Conservation (phyloP, 2,797 vertebrate species). For the Epinephelus awoara region DNA sequence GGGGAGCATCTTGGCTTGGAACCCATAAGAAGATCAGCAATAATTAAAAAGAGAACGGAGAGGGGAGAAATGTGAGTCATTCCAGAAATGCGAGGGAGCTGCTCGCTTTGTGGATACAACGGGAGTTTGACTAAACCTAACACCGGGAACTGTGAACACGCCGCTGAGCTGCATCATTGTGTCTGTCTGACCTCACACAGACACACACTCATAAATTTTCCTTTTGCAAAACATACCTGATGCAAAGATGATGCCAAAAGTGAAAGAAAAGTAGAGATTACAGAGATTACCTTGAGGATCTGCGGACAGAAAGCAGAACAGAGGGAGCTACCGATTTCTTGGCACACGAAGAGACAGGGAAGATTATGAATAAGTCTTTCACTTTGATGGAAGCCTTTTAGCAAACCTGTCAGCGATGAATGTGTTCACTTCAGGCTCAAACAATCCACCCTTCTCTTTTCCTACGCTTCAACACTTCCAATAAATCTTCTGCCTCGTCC, state of each 20-base stretch:
- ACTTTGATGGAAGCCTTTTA: slow-evolving; percentile 71
- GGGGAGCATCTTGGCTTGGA: slow-evolving; percentile 55
- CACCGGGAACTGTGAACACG: slow-evolving; percentile 66
- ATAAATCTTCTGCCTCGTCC: slow-evolving; percentile 38
- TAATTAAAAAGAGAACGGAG: slow-evolving; percentile 68
- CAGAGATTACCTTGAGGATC: slow-evolving; percentile 29
- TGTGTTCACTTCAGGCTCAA: slow-evolving; percentile 52
- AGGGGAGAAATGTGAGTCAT: slow-evolving; percentile 87
- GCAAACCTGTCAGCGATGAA: slow-evolving; percentile 67
- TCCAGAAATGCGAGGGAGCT: slow-evolving; percentile 89
- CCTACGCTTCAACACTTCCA: slow-evolving; percentile 13
- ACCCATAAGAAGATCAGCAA: slow-evolving; percentile 64
- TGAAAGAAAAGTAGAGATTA: slow-evolving; percentile 11
- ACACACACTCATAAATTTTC: slow-evolving; percentile 27
- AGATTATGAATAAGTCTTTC: slow-evolving; percentile 68
- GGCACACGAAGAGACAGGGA: slow-evolving; percentile 44
- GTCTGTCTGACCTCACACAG: slow-evolving; percentile 47
- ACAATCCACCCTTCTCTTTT: slow-evolving; percentile 27
- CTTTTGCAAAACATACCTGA: slow-evolving; percentile 42
- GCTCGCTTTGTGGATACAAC: slow-evolving; percentile 75
- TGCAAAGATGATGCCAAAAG: slow-evolving; percentile 41
- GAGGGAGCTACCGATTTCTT: slow-evolving; percentile 44
- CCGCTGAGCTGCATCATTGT: slow-evolving; percentile 63
- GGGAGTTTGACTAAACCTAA: slow-evolving; percentile 70
- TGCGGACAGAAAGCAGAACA: slow-evolving; percentile 26